These are phyloP conservation scores for Bradynema listronoti DNA, from an alignment of 1,140 invertebrate species.

Conservation along the genomic window DNA sequence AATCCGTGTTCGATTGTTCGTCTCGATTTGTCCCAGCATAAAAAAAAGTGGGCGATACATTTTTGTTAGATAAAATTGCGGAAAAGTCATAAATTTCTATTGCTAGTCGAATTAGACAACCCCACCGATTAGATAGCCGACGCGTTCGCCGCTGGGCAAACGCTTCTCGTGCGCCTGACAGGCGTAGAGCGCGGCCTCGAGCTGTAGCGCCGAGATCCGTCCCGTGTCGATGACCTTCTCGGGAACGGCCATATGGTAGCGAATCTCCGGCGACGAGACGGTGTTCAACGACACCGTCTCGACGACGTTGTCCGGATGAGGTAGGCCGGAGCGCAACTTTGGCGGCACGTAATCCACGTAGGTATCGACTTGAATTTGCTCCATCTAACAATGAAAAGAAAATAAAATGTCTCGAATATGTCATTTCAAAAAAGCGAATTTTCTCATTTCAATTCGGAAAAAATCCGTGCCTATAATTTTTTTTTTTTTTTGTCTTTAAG, in stretches of 20 bases:
- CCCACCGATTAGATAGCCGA: slow-evolving; percentile 85
- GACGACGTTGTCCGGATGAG: slow-evolving; percentile 98
- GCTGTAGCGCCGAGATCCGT: slow-evolving; percentile 82
- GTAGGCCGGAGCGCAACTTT: slow-evolving; percentile 85
- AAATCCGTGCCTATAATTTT: too few species aligned
- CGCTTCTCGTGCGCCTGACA: slow-evolving; percentile 89
- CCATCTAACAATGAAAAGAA: slow-evolving; percentile 29
- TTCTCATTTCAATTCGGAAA: too few species aligned
- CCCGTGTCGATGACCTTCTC: slow-evolving; percentile 71
- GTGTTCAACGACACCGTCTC: slow-evolving; percentile 94
- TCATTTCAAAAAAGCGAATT: too few species aligned
- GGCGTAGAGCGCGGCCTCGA: slow-evolving; percentile 90
- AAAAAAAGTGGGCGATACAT: too few species aligned
- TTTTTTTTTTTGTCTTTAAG: too few species aligned
- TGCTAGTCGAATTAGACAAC: slow-evolving; percentile 6
- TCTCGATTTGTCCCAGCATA: too few species aligned
- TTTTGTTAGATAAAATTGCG: too few species aligned
- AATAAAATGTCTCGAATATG: too few species aligned
- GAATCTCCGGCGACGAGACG: slow-evolving; percentile 87
- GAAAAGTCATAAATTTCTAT: too few species aligned
- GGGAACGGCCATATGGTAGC: slow-evolving; percentile 79
- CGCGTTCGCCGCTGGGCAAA: slow-evolving; percentile 78
- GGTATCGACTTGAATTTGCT: slow-evolving; percentile 40
- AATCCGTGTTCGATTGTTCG: too few species aligned
- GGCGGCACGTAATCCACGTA: slow-evolving; percentile 83